Percentiles rank a stretch among this genome's conserved stretches.
Conservation (phyloP, 2,888 invertebrate genomes). For the Stenichneumon culpator region DNA sequence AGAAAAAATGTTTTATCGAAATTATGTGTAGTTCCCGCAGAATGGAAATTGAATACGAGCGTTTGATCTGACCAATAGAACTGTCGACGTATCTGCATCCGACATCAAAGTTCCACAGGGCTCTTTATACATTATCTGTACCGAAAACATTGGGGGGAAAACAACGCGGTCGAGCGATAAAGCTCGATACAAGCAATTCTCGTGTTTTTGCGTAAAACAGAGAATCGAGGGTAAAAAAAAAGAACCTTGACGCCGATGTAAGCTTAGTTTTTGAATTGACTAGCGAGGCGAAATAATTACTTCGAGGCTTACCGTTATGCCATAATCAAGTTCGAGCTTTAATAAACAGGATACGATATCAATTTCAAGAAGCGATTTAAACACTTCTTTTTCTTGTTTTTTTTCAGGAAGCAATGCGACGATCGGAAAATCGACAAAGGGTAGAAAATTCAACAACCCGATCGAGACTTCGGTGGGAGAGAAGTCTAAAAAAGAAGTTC, state of each 20-base stretch:
- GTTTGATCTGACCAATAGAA: conserved; percentile 25
- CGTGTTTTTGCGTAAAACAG: neutral
- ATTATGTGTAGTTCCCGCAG: neutral
- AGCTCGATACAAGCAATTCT: conserved; percentile 19
- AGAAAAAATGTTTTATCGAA: neutral
- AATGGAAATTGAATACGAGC: conserved; percentile 22
- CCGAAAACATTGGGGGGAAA: conserved; percentile 5
- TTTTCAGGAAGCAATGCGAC: conserved; percentile 46
- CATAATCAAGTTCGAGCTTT: neutral
- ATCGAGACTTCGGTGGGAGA: conserved; percentile 80
- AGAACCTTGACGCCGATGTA: neutral
- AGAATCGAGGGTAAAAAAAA: neutral
- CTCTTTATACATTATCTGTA: conserved; percentile 13
- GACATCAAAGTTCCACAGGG: conserved; percentile 30
- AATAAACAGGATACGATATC: neutral
- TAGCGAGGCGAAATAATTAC: neutral
- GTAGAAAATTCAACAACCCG: conserved; percentile 69
- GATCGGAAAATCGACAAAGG: conserved; percentile 51
- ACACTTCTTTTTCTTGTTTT: neutral
- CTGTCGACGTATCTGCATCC: conserved; percentile 27
- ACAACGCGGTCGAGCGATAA: neutral
- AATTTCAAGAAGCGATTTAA: neutral
- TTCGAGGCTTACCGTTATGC: neutral
- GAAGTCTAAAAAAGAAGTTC: conserved; percentile 66
- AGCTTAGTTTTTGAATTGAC: neutral